Evolutionary conservation across 1,140 invertebrate genomes (phyloP).

Genomic region (Subanguina moxae): DNA sequence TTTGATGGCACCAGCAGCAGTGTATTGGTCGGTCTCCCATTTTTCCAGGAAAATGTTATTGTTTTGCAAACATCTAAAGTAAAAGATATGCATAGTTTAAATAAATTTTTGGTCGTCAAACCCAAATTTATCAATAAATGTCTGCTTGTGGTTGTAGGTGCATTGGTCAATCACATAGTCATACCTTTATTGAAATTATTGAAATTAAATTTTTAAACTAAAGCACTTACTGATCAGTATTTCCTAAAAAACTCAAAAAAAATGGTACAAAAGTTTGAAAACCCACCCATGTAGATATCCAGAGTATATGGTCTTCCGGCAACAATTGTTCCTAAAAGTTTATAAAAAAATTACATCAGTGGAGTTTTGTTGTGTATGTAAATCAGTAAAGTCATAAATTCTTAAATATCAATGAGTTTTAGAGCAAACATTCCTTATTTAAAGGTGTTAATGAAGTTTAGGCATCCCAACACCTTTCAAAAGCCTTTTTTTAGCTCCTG

Average conservation of each 20-base stretch:
- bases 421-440: too few species aligned
- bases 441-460: too few species aligned
- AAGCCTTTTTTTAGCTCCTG: too few species aligned
- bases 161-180: conserved; percentile 35
- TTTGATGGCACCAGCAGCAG: conserved; percentile 21
- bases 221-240: neutral
- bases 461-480: too few species aligned
- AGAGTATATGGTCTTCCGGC: conserved; percentile 26
- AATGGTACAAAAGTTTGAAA: too few species aligned
- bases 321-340: conserved; percentile 14
- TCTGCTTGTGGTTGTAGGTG: conserved; percentile 10
- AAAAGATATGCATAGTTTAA: neutral
- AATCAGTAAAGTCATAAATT: conserved; percentile 10
- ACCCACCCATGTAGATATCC: conserved; percentile 29
- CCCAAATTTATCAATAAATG: conserved; percentile 34
- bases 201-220: neutral
- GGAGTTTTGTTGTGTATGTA: too few species aligned
- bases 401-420: too few species aligned
- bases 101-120: neutral
- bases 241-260: too few species aligned
- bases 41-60: conserved; percentile 26
- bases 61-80: conserved; percentile 25
- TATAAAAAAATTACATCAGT: too few species aligned
- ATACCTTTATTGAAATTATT: conserved; percentile 7
- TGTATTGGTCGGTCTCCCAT: conserved; percentile 29